A percentile compares a stretch with the other conserved stretches of the same genome.
These are phyloP conservation scores for Cheilosia grossa DNA, from an alignment of 2,888 invertebrate genomes.

Conservation along the genomic window DNA sequence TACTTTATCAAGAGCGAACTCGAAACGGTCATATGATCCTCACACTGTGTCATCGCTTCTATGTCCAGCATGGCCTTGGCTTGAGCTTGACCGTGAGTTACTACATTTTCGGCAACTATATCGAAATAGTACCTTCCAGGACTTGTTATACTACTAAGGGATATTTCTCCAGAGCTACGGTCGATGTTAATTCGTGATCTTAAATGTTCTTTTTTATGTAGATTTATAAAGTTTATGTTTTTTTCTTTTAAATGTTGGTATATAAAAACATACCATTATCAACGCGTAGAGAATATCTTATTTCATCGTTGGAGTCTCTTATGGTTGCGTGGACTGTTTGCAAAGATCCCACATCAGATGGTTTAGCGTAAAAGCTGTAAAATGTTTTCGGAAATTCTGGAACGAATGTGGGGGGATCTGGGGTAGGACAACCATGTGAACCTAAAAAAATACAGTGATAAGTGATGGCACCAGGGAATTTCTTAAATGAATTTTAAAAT, in stretches of 20 bases:
- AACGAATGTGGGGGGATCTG: constrained; percentile 32
- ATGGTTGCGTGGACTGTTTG: constrained; percentile 73
- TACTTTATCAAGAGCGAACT: constrained; percentile 76
- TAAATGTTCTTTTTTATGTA: constrained; percentile 56
- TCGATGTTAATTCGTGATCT: constrained; percentile 68
- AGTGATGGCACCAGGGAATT: too few relatives aligned
- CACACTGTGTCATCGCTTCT: constrained; percentile 73
- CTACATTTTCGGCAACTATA: constrained; percentile 72
- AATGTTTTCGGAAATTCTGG: constrained; percentile 65
- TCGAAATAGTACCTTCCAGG: constrained; percentile 76
- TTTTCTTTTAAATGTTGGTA: not conserved
- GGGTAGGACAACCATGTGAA: constrained; percentile 9
- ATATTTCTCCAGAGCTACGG: constrained; percentile 74
- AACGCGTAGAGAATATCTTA: constrained; percentile 71
- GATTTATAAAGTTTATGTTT: not conserved
- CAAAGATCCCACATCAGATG: constrained; percentile 74
- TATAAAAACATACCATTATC: constrained; percentile 67
- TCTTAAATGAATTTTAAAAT: too few relatives aligned
- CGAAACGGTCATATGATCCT: constrained; percentile 68
- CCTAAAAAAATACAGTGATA: not conserved
- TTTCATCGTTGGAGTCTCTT: constrained; percentile 33
- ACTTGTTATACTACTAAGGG: constrained; percentile 67
- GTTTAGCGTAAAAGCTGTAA: constrained; percentile 61
- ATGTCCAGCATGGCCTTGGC: constrained; percentile 73
- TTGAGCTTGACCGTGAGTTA: constrained; percentile 51